Base-by-base conservation (phyloP, 2,113 vertebrate species). In the Vidua chalybeata region DNA sequence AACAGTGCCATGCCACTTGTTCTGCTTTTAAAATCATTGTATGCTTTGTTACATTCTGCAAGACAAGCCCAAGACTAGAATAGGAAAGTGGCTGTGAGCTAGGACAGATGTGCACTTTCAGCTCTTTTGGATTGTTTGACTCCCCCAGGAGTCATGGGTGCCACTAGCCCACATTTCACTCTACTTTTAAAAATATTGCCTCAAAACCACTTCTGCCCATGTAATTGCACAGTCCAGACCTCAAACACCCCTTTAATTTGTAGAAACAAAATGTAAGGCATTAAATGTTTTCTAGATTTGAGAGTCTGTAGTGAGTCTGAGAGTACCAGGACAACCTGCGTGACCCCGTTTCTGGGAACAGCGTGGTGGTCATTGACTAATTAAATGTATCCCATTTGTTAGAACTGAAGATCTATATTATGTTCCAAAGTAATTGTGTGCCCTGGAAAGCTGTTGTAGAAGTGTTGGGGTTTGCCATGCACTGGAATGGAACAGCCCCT, bases 401-500 rank as follows among this genome's bases (percentile, higher is more conserved):
- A 63, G 74, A 90, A 67, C 0, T 39, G 64, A 64, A 84, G 52
- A 48, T 61, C 64, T 58, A 0, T 72, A 48, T 20, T 41, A n/a
- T 48, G 16, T 55, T 26, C 27, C 55, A 61, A 92, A 77, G 39
- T 55, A 71, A 71, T 64, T 93, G 39, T 87, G 45, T 45, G 46
- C 39, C 2, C 39, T 45, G 63, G 21, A 81, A 58, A 71, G 39
- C 43, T 78, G 8, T 15, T 68, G 39, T 20, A 51, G 24, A 62
- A 76, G 19, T 77, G n/a, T 41, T 78, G n/a, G 41, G 5, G 11
- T 26, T 85, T 63, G 33, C 46, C 67, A 46, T 1, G 0, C 0
- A 0, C 49, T 43, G 23, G 33, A 22, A 11, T 54, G n/a, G 24
- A 67, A 4, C 13, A 84, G 14, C 13, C 13, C 9, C 3, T 0